Conservation (phyloP, 1,140 invertebrate species). For the Amphibalanus amphitrite region DNA sequence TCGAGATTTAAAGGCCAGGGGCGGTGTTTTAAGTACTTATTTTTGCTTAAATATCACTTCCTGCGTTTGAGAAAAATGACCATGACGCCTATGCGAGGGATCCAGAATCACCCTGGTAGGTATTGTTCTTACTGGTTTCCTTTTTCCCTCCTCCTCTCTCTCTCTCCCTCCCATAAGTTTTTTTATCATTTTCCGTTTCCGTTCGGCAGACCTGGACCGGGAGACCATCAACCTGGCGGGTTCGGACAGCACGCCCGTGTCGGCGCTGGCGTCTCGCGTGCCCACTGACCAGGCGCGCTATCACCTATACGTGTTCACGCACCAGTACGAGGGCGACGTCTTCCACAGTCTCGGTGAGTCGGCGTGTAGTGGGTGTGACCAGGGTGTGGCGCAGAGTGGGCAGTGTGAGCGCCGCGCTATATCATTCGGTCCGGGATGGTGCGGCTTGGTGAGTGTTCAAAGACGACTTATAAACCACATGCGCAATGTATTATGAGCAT, state of each 20-base stretch:
- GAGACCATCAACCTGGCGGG: constrained; percentile 54
- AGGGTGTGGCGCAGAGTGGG: no score
- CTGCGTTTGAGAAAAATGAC: not conserved
- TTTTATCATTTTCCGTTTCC: constrained; percentile 9
- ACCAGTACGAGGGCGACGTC: constrained; percentile 80
- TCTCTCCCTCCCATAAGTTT: constrained; percentile 8
- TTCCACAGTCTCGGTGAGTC: constrained; percentile 58
- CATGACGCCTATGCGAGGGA: not conserved
- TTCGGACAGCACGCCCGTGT: constrained; percentile 36
- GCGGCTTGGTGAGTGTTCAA: no score
- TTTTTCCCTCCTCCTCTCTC: constrained; percentile 9
- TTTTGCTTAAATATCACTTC: no score
- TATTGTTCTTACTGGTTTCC: constrained; percentile 11
- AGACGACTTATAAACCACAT: no score
- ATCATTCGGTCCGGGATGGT: no score
- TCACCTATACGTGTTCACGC: constrained; percentile 78
- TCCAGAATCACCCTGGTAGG: constrained; percentile 10
- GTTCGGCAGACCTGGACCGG: constrained; percentile 44
- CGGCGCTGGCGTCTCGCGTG: constrained; percentile 50
- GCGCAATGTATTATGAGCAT: no score
- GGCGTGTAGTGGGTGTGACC: no score
- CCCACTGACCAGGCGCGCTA: constrained; percentile 72
- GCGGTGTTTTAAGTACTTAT: no score
- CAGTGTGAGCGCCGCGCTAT: no score
- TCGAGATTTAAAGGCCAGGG: no score